A percentile compares a stretch with the other conserved stretches of the same genome.
Evolutionary conservation across 23 tunicate species (phyloP).

Genomic region (Phallusia fumigata): DNA sequence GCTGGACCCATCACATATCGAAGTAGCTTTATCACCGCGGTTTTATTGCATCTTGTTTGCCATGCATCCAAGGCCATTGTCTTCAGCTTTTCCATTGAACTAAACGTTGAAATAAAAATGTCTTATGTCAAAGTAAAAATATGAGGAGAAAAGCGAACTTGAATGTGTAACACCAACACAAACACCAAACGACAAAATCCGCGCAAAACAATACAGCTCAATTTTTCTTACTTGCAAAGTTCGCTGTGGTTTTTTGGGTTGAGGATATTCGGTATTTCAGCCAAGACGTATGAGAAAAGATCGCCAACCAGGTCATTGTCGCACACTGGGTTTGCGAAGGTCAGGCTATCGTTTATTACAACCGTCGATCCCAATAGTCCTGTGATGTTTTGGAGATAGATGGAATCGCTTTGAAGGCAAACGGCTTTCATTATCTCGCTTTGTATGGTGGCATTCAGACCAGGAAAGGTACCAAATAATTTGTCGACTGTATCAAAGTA

Average conservation of each 20-base stretch:
- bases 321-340: constrained; percentile 1
- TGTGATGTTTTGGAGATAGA: neutral
- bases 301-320: neutral
- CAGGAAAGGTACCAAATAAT: neutral
- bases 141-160: too few species aligned
- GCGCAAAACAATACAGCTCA: too few species aligned
- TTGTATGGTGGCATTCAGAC: neutral
- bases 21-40: neutral
- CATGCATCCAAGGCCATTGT: neutral
- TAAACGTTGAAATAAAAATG: neutral
- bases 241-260: neutral
- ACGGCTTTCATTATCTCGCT: neutral
- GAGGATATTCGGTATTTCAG: neutral
- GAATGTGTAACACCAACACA: too few species aligned
- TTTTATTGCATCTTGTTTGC: neutral
- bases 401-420: neutral
- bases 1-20: neutral
- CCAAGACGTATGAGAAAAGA: neutral
- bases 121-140: too few species aligned
- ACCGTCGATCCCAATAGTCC: neutral
- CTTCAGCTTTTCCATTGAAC: neutral
- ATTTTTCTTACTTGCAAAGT: neutral
- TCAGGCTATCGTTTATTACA: neutral
- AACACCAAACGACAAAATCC: too few species aligned
- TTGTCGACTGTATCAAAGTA: neutral